Evolutionary conservation across 1,140 invertebrate species (phyloP).

Genomic region (Brachystomella parvula): DNA sequence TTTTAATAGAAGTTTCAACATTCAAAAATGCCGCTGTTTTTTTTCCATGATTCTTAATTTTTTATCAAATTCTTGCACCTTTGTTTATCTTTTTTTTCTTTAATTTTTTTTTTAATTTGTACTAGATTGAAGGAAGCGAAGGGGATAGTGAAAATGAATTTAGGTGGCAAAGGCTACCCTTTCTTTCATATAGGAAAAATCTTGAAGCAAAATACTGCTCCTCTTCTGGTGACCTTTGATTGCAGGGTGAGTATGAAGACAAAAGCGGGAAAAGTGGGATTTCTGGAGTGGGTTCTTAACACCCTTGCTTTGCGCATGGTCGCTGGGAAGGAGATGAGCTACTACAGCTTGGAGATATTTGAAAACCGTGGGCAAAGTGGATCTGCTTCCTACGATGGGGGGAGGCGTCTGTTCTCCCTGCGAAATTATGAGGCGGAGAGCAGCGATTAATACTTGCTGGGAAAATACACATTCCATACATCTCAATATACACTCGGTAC

Average conservation of each 20-base stretch:
- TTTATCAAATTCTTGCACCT: too few relatives aligned
- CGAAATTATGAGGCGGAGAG: slow-evolving; percentile 12
- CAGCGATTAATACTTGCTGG: slow-evolving; percentile 16
- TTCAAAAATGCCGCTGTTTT: too few relatives aligned
- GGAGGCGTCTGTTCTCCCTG: background rate
- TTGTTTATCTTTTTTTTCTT: too few relatives aligned
- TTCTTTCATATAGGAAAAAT: slow-evolving; percentile 1
- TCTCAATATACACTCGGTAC: too few relatives aligned
- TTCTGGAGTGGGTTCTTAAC: background rate
- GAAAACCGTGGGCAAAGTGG: slow-evolving; percentile 8
- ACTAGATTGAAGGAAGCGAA: background rate
- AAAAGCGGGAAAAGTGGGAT: background rate
- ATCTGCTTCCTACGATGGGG: background rate
- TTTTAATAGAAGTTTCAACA: too few relatives aligned
- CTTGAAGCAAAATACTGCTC: background rate
- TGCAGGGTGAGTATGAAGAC: slow-evolving; percentile 12
- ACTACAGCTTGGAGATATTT: background rate
- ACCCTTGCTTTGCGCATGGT: background rate
- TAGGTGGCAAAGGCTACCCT: slow-evolving; percentile 3
- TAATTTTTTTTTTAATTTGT: too few relatives aligned
- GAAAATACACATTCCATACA: slow-evolving; percentile 26
- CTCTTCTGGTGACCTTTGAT: background rate
- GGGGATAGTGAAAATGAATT: slow-evolving; percentile 1
- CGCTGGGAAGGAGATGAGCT: background rate
- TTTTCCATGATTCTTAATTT: too few relatives aligned